Evolutionary conservation across 2,797 vertebrate species (phyloP).

Genomic region (Borostomias antarcticus): DNA sequence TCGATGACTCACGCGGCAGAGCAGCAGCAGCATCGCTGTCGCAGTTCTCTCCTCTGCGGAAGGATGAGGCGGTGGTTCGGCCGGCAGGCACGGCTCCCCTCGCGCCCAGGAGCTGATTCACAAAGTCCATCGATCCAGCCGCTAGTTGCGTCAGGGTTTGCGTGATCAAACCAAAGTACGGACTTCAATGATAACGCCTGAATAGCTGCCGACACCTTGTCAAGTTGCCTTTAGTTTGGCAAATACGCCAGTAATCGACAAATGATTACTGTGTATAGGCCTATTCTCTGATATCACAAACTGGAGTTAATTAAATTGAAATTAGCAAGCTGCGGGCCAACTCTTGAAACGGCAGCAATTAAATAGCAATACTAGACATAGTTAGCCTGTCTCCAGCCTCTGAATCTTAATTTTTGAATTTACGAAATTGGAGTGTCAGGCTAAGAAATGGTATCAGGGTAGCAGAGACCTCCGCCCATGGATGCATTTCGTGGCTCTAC

Average conservation of each 20-base stretch:
- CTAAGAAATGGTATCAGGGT: too few species aligned
- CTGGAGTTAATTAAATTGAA: too few species aligned
- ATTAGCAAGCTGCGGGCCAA: too few species aligned
- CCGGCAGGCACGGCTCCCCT: conserved; percentile 38
- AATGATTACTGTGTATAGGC: neutral
- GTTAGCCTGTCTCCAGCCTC: too few species aligned
- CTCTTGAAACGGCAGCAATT: too few species aligned
- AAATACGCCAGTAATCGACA: neutral
- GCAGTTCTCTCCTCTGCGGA: conserved; percentile 58
- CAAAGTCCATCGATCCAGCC: conserved; percentile 36
- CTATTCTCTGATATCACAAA: too few species aligned
- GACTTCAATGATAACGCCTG: neutral
- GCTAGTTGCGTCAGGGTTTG: conserved; percentile 5
- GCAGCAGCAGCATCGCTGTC: conserved; percentile 61
- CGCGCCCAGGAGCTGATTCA: conserved; percentile 34
- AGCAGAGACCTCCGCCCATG: too few species aligned
- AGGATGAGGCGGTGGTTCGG: conserved; percentile 54
- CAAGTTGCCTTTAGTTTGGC: neutral
- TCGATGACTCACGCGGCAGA: conserved; percentile 78
- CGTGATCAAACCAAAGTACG: neutral
- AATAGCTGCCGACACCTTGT: neutral
- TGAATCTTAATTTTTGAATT: too few species aligned
- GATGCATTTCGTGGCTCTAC: too few species aligned
- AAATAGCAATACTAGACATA: too few species aligned
- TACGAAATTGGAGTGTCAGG: too few species aligned